Evolutionary conservation across 1,140 invertebrate genomes (phyloP).

Genomic region (Phortica variegata): DNA sequence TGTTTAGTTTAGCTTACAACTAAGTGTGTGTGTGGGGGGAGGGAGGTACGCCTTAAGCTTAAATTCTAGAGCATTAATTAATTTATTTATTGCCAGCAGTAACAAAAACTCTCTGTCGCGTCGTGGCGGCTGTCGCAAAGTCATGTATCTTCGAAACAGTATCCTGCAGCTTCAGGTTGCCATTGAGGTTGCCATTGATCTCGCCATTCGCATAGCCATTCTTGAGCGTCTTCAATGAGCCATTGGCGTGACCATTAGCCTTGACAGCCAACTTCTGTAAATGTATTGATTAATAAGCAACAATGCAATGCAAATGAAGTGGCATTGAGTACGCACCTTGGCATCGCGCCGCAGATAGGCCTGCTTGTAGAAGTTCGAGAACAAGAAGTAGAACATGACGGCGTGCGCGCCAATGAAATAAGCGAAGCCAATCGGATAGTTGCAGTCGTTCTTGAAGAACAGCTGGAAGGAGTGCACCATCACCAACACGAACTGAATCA

Average conservation of each 20-base stretch:
- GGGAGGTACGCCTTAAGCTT: no score
- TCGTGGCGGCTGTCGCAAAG: constrained; percentile 28
- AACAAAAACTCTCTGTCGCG: constrained; percentile 40
- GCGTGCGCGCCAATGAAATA: constrained; percentile 75
- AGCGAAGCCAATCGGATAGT: constrained; percentile 75
- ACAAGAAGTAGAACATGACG: constrained; percentile 77
- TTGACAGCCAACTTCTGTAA: constrained; percentile 37
- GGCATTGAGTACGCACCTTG: constrained; percentile 30
- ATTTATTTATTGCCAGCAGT: constrained; percentile 42
- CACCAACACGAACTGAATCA: constrained; percentile 82
- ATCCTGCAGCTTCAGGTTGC: constrained; percentile 10
- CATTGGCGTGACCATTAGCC: constrained; percentile 47
- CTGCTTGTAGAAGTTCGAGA: constrained; percentile 74
- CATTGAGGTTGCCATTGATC: constrained; percentile 26
- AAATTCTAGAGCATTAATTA: no score
- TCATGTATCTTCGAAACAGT: constrained; percentile 32
- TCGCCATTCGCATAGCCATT: constrained; percentile 22
- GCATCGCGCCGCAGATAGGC: constrained; percentile 61
- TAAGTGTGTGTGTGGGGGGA: no score
- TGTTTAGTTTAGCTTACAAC: no score
- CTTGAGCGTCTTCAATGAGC: constrained; percentile 27
- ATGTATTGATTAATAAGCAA: neutral
- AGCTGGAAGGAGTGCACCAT: constrained; percentile 81
- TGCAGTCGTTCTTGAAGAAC: constrained; percentile 77
- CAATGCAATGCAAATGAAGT: neutral